Evolutionary conservation across 2,888 invertebrate species (phyloP), one percentile per base, ranked within the genome.

Genomic region (Caenorhabditis sinica): DNA sequence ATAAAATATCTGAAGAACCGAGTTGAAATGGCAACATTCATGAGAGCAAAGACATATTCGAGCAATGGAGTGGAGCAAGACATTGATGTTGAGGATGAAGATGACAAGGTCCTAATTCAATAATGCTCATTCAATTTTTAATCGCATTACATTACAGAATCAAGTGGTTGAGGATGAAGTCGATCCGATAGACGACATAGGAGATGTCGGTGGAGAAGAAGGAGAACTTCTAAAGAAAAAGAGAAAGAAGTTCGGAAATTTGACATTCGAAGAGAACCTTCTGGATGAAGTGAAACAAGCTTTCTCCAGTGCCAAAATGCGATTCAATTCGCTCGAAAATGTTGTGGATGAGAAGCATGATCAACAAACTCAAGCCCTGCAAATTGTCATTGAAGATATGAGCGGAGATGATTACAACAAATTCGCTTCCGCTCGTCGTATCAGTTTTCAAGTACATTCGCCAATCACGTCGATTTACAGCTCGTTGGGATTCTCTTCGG

Each of bases 171-270:
- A 80, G 30, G 80, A 80, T n/a, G 80, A 56, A 20, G 36, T 66
- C 8, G 77, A 79, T 56, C 63, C 77, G 11, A 71, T 79, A 33
- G 80, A 80, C 49, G 80, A 80, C 17, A 36, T 80, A 15, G 80
- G 80, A 58, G 80, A 80, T 11, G 66, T 80, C 8, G 80, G 33
- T 1, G 80, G 80, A 25, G 72, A 45, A 58, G 80, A 80, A 25
- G 80, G 80, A 65, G 80, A 80, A 40, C 60, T 72, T 49, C 8
- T 80, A 15, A 66, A 66, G n/a, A 80, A 73, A 45, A 66, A 72
- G 23, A 56, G 63, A 15, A 79, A 68, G 20, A 77, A 66, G 40
- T n/a, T 51, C 13, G 68, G 61, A 36, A 36, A 51, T 3, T 40
- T 63, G 5, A 63, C 77, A 13, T 40, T 40, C 4, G 77, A 79